Conservation (phyloP, 1,140 invertebrate genomes). For the Matsumurasca onukii region DNA sequence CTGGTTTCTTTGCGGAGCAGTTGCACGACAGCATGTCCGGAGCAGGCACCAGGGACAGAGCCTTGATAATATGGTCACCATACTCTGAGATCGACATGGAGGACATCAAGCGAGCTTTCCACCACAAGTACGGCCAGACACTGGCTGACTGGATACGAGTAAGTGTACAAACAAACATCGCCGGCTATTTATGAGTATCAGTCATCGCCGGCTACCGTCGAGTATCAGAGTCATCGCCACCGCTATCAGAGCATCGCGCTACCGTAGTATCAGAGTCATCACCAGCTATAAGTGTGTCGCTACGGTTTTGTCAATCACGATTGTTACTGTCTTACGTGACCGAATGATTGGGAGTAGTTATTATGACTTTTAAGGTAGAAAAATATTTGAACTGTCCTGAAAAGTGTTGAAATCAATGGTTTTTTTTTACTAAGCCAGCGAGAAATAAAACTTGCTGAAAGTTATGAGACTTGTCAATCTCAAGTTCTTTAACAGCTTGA, state of each 20-base stretch:
- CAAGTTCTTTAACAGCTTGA: too few species aligned
- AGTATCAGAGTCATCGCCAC: not conserved
- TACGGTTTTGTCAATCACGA: not conserved
- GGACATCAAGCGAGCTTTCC: conserved; percentile 56
- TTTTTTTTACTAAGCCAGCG: too few species aligned
- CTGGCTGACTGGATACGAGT: conserved; percentile 53
- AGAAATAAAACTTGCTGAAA: too few species aligned
- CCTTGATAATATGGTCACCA: conserved; percentile 58
- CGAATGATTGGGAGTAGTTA: too few species aligned
- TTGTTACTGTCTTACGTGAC: not conserved
- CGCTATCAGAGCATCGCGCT: not conserved
- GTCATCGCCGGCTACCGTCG: too few species aligned
- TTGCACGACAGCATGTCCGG: conserved; percentile 60
- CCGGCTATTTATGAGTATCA: too few species aligned
- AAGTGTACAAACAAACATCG: conserved; percentile 36
- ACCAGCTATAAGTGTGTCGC: not conserved
- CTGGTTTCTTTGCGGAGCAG: conserved; percentile 61
- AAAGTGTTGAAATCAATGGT: too few species aligned
- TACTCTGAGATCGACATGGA: conserved; percentile 59
- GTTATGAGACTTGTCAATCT: too few species aligned
- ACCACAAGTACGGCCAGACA: conserved; percentile 52
- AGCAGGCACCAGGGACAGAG: conserved; percentile 56
- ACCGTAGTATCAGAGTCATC: not conserved
- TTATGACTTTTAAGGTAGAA: too few species aligned
- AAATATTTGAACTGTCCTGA: too few species aligned